Percentiles rank a stretch among this genome's conserved stretches.
Conservation (phyloP, 2,113 vertebrate genomes). For the Lonchura striata region DNA sequence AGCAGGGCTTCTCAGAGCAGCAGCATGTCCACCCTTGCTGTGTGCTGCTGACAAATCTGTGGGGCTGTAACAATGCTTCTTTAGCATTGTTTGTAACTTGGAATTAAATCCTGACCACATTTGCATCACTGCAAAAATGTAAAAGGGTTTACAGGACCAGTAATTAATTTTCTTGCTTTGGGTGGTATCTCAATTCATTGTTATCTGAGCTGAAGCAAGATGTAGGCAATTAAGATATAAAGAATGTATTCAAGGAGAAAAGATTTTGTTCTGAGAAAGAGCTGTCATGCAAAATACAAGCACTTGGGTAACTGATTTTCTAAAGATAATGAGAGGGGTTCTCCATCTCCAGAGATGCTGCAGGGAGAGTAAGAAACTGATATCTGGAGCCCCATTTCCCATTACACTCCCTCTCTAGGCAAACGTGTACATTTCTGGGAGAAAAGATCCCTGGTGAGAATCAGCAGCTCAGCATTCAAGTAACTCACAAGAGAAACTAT, state of each 20-base stretch:
- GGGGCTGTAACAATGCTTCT: background rate
- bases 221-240: background rate
- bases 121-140: background rate
- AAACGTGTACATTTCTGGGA: background rate
- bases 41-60: background rate
- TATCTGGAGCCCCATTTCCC: background rate
- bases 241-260: background rate
- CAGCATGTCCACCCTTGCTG: background rate
- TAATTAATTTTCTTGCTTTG: background rate
- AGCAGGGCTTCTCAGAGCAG: background rate
- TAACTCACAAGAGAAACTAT: background rate
- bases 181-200: background rate
- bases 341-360: background rate
- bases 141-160: background rate
- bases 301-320: background rate
- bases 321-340: background rate
- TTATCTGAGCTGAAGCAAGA: background rate
- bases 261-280: background rate
- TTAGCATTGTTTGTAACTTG: background rate
- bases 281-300: background rate
- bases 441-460: background rate
- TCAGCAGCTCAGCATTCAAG: background rate
- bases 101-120: background rate
- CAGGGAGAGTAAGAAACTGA: background rate
- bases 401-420: background rate